Percentiles rank a stretch among this genome's conserved stretches.
These are phyloP conservation scores for Paramormyrops kingsleyae DNA, from an alignment of 2,113 vertebrate genomes.

Conservation along the genomic window DNA sequence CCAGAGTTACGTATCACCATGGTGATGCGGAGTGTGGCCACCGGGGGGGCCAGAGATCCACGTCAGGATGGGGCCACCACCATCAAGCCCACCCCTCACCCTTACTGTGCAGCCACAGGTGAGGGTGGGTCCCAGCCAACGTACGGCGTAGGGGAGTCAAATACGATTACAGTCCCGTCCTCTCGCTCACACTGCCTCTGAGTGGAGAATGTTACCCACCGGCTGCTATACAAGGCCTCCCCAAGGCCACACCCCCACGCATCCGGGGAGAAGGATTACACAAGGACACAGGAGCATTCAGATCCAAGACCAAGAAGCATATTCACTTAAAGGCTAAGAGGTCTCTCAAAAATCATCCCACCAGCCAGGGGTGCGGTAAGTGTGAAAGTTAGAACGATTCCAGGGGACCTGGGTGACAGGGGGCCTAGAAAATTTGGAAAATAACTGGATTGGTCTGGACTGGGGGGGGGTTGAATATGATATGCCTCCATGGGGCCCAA, in stretches of 20 bases:
- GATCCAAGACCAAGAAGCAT: background rate
- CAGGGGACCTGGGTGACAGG: no score
- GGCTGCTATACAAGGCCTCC: background rate
- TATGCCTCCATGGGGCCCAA: no score
- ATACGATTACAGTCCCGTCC: background rate
- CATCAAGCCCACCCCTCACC: background rate
- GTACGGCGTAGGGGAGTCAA: background rate
- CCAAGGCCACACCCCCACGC: background rate
- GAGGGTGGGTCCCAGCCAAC: background rate
- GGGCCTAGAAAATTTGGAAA: no score
- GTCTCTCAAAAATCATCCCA: no score
- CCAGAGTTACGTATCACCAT: background rate
- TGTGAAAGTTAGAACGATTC: no score
- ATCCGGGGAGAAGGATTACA: background rate
- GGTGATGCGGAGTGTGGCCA: background rate
- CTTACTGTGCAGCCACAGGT: background rate
- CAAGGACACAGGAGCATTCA: background rate
- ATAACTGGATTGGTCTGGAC: no score
- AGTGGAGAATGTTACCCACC: background rate
- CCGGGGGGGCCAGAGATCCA: background rate
- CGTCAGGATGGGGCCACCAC: background rate
- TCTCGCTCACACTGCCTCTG: background rate
- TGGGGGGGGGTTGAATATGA: no score
- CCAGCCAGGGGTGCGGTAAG: background rate
- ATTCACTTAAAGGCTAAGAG: background rate